Evolutionary conservation across 1,140 invertebrate genomes (phyloP), one percentile per base, ranked within the genome.

Genomic region (Triops cancriformis): DNA sequence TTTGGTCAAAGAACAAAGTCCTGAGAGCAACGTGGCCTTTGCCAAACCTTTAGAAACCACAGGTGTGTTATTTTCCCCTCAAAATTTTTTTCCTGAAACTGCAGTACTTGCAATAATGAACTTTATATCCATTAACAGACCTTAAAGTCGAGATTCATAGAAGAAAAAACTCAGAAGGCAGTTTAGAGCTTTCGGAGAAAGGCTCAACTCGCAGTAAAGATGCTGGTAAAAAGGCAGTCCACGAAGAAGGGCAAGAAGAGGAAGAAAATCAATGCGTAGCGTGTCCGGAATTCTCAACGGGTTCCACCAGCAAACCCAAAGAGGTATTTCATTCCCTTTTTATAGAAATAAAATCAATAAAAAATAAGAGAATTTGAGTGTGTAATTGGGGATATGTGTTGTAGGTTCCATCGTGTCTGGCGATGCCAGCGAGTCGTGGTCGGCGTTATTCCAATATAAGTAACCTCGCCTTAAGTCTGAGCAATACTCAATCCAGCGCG

Each of bases 71-170:
- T 23, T 23, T 12, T 23, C 14, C 6, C 51, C 18, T 45, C 43
- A 45, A 12, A 45, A 23, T 23, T 37, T 37, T 37, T 37, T 37
- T 37, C 31, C 2, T 37, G 31, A 37, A 37, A 4, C 31, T 37
- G 31, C 31, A 37, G 31, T 37, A 37, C n/a, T 64, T 64, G n/a
- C 2, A 64, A 23, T 64, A 64, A 11, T 23, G 14, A 6, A 64
- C n/a, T 64, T 1, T 9, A 6, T 64, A 10, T 51, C 79, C 82
- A 84, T 80, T 87, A 86, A 41, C 83, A 91, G 93, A 95, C 88
- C 87, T 95, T 78, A 94, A 95, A 87, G 94, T 94, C 73, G 94
- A 96, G 85, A 94, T 96, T 41, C 94, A 96, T 86, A 88, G 93
- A 45, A 94, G 94, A 84, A 94, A 95, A 83, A 95, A 93, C 84